These are phyloP conservation scores for Dipus sagitta DNA, from an alignment of 2,797 vertebrate species.

Conservation along the genomic window DNA sequence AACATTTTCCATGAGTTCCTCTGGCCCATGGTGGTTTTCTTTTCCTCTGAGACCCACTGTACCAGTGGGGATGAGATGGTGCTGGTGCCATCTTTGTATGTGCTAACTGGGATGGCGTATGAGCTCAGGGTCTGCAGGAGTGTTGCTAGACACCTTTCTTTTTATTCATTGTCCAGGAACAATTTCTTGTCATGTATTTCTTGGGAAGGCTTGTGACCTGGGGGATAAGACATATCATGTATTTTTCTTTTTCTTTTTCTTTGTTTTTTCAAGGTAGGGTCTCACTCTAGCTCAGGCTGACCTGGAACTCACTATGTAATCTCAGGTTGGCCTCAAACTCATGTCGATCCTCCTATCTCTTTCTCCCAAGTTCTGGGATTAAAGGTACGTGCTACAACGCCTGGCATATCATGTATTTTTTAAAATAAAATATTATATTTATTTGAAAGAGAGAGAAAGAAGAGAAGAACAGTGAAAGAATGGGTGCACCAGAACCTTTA, in stretches of 20 bases:
- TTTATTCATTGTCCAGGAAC: neutral
- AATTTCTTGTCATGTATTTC: neutral
- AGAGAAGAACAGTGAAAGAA: too few relatives aligned
- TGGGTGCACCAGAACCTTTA: too few relatives aligned
- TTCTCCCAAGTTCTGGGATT: too few relatives aligned
- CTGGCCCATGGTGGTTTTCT: neutral
- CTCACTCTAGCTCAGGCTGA: too few relatives aligned
- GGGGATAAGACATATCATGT: too few relatives aligned
- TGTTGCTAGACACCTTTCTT: neutral
- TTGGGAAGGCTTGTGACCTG: neutral
- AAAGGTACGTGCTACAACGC: too few relatives aligned
- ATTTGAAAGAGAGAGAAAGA: too few relatives aligned
- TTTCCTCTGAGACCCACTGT: neutral
- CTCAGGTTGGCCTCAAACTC: too few relatives aligned
- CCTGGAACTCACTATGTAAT: too few relatives aligned
- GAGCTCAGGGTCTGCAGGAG: neutral
- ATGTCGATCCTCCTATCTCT: too few relatives aligned
- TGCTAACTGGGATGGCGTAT: neutral
- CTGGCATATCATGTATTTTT: neutral
- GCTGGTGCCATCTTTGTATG: neutral
- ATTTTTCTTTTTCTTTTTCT: neutral
- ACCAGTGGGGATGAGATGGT: neutral
- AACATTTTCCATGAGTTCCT: neutral
- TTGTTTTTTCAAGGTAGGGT: too few relatives aligned
- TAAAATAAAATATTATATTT: too few relatives aligned